Conservation (phyloP, 2,797 vertebrate species). For the Schizothorax lantsangensis region DNA sequence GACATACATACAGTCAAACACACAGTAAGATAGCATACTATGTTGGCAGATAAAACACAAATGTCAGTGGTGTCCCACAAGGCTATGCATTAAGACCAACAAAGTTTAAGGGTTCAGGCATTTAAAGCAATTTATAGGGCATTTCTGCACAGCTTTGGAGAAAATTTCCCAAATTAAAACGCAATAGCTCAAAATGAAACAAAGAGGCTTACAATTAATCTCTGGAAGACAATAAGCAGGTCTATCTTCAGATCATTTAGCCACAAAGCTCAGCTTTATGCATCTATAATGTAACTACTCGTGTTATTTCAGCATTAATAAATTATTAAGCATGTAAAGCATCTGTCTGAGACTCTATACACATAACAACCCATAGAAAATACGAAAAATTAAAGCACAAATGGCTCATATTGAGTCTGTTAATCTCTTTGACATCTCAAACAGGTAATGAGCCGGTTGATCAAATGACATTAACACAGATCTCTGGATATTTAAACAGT, state of each 20-base stretch:
- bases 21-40: not conserved
- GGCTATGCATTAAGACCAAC: not conserved
- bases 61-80: not conserved
- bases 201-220: not conserved
- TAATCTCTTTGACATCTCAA: constrained; percentile 14
- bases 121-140: not conserved
- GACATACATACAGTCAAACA: not conserved
- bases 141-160: not conserved
- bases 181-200: not conserved
- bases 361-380: not conserved
- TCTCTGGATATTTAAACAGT: not conserved
- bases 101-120: not conserved
- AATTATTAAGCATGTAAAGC: not conserved
- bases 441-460: not conserved
- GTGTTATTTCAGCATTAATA: not conserved
- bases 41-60: not conserved
- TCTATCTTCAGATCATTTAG: not conserved
- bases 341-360: not conserved
- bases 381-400: not conserved
- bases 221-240: not conserved
- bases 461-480: not conserved
- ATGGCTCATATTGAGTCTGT: not conserved
- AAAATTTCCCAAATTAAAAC: not conserved
- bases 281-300: not conserved
- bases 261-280: not conserved